These are phyloP conservation scores for Trichacis sp. DNA, from an alignment of 2,888 invertebrate genomes.

Conservation along the genomic window DNA sequence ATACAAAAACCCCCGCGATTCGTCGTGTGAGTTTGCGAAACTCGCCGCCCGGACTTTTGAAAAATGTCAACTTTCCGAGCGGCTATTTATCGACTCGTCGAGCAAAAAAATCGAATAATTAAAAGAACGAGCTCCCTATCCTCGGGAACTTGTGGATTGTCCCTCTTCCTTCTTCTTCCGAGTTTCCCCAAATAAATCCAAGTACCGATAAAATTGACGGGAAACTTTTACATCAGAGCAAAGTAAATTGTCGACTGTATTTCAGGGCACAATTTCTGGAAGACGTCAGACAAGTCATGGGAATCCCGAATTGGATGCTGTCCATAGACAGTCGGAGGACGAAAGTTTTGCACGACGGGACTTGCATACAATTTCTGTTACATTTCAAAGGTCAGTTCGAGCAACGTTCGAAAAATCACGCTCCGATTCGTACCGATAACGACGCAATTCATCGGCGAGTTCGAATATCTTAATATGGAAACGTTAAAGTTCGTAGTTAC, in stretches of 20 bases:
- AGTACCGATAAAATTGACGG: background rate
- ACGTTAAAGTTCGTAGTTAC: background rate
- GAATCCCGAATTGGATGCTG: conserved; percentile 91
- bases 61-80: no score
- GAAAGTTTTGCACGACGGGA: conserved; percentile 79
- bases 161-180: background rate
- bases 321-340: conserved; percentile 86
- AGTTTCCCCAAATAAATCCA: background rate
- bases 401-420: background rate
- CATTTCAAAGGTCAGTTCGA: conserved; percentile 81
- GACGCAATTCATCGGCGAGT: background rate
- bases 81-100: no score
- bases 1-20: conserved; percentile 89
- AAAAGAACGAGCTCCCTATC: background rate
- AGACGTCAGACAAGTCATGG: conserved; percentile 84
- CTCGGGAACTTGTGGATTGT: no score
- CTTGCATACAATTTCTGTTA: conserved; percentile 86
- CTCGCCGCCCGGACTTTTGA: background rate
- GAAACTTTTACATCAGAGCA: background rate
- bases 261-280: conserved; percentile 77
- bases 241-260: background rate
- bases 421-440: background rate
- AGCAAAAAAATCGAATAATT: no score
- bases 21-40: conserved; percentile 79
- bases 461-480: background rate